phyloP scores from a whole-genome alignment of 64 coral and sea anemone genomes.

The Orbicella faveolata region DNA sequence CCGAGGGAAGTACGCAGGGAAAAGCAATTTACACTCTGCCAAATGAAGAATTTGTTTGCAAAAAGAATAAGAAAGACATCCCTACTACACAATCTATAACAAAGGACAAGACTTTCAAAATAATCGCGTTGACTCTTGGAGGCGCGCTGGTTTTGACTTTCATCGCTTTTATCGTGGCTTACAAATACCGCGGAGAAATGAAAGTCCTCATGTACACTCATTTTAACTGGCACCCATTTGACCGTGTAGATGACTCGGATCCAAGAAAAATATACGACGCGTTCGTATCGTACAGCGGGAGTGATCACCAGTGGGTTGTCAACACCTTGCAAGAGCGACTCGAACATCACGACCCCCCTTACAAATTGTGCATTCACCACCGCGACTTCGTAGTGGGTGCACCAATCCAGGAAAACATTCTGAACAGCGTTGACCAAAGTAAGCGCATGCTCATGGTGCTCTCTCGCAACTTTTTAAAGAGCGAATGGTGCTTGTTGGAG shows the following conservation, averaged over 20 bases:
- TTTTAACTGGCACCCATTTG: constrained; percentile 86
- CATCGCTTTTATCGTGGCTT: constrained; percentile 18
- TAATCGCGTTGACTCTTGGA: constrained; percentile 1
- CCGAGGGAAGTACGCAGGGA: constrained; percentile 26
- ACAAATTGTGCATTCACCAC: constrained; percentile 69
- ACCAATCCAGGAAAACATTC: constrained; percentile 67
- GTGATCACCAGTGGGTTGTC: constrained; percentile 58
- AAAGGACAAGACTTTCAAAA: neutral
- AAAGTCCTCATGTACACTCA: constrained; percentile 68
- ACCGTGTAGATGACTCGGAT: constrained; percentile 68
- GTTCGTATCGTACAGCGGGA: constrained; percentile 74
- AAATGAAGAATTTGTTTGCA: constrained; percentile 61
- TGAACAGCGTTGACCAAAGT: constrained; percentile 59
- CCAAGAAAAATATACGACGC: constrained; percentile 76
- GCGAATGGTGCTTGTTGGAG: constrained; percentile 94
- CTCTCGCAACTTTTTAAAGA: constrained; percentile 65
- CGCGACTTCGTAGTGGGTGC: constrained; percentile 69
- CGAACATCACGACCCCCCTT: constrained; percentile 65
- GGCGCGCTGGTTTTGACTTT: constrained; percentile 3
- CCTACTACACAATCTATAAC: neutral
- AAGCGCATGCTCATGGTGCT: constrained; percentile 78
- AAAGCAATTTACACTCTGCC: constrained; percentile 40
- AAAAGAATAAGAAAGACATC: neutral
- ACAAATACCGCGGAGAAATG: constrained; percentile 56
- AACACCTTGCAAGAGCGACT: constrained; percentile 41